A percentile compares a stretch with the other conserved stretches of the same genome.
These are phyloP conservation scores for Carapus acus DNA, from an alignment of 2,797 vertebrate species.

Conservation along the genomic window DNA sequence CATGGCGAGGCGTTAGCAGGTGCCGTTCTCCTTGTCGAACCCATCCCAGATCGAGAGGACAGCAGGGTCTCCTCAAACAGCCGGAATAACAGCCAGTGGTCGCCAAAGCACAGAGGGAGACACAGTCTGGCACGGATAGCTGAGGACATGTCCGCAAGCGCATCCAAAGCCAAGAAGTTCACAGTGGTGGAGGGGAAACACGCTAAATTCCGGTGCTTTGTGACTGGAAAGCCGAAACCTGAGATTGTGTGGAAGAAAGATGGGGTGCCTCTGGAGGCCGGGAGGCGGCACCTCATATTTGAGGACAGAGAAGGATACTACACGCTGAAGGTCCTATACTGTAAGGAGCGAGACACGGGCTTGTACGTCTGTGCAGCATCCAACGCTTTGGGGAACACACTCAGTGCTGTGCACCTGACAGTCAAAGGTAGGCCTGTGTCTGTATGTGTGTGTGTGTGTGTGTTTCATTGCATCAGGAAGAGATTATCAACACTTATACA, in stretches of 20 bases:
- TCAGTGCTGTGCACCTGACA: constrained; percentile 86
- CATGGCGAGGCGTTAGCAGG: constrained; percentile 78
- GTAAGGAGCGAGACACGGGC: constrained; percentile 84
- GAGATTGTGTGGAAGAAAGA: constrained; percentile 96
- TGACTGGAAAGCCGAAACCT: constrained; percentile 94
- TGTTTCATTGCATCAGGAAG: no score
- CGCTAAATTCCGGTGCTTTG: constrained; percentile 93
- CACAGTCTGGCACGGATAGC: constrained; percentile 36
- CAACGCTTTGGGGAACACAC: constrained; percentile 88
- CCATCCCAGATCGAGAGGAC: constrained; percentile 54
- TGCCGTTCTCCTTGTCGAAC: constrained; percentile 83
- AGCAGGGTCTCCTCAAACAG: constrained; percentile 50
- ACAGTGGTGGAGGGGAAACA: constrained; percentile 90
- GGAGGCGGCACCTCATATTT: constrained; percentile 85
- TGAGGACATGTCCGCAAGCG: constrained; percentile 55
- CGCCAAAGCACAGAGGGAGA: constrained; percentile 53
- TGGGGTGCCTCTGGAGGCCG: constrained; percentile 71
- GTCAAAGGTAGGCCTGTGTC: constrained; percentile 81
- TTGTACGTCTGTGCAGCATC: constrained; percentile 91
- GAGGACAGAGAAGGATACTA: constrained; percentile 95
- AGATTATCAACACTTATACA: no score
- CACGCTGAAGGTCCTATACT: constrained; percentile 94
- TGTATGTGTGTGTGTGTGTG: neutral
- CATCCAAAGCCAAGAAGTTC: constrained; percentile 80
- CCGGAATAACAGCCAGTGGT: constrained; percentile 53